These are phyloP conservation scores for Drosophila simulans DNA, from an alignment of 1,140 invertebrate genomes.

Conservation along the genomic window DNA sequence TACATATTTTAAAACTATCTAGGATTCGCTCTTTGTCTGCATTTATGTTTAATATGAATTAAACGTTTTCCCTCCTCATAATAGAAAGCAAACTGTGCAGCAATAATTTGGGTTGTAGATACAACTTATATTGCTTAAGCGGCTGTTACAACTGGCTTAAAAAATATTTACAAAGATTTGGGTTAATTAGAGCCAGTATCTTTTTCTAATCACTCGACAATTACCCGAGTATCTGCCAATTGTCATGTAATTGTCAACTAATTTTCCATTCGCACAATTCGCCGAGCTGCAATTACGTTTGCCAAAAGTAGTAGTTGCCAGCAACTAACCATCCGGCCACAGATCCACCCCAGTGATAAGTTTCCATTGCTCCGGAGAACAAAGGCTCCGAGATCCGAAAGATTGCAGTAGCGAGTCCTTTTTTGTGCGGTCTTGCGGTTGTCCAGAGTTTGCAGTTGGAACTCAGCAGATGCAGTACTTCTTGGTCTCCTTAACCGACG, in stretches of 20 bases:
- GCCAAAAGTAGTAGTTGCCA: slow-evolving; percentile 22
- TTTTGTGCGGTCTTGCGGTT: slow-evolving; percentile 24
- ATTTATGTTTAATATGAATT: too few species aligned
- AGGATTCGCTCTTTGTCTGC: too few species aligned
- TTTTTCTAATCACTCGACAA: slow-evolving; percentile 10
- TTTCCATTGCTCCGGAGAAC: slow-evolving; percentile 14
- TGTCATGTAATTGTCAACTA: slow-evolving; percentile 69
- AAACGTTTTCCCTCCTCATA: too few species aligned
- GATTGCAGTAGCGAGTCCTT: slow-evolving; percentile 27
- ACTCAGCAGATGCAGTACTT: slow-evolving; percentile 86
- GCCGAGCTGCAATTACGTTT: slow-evolving; percentile 30
- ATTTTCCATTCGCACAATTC: slow-evolving; percentile 56
- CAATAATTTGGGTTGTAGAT: neutral
- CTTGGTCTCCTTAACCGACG: slow-evolving; percentile 84
- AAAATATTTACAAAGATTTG: slow-evolving; percentile 1
- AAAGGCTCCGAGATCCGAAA: slow-evolving; percentile 42
- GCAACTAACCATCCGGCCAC: slow-evolving; percentile 7
- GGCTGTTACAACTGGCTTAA: neutral
- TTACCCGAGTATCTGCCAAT: slow-evolving; percentile 36
- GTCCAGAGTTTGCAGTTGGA: neutral
- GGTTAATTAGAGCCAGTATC: neutral
- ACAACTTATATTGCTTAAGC: neutral
- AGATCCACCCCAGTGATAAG: slow-evolving; percentile 52
- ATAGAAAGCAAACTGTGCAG: neutral
- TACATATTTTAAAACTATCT: too few species aligned